Evolutionary conservation across 2,888 invertebrate genomes (phyloP).

Genomic region (Drosophila suboccidentalis): DNA sequence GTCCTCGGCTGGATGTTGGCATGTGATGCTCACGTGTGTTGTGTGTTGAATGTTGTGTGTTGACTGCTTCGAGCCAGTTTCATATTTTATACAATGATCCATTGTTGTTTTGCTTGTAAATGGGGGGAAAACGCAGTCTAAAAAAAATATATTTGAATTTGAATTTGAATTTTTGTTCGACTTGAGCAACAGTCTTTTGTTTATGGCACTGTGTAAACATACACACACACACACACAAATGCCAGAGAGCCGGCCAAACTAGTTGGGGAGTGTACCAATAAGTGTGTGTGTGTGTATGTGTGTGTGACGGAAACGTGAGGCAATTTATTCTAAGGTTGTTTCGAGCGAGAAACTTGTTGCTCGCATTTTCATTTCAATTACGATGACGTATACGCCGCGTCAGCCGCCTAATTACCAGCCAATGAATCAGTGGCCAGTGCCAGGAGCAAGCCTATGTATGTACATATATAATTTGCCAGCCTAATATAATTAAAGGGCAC

Average conservation of each 20-base stretch:
- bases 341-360: conserved; percentile 72
- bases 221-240: conserved; percentile 37
- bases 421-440: conserved; percentile 59
- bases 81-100: conserved; percentile 56
- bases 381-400: conserved; percentile 71
- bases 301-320: conserved; percentile 75
- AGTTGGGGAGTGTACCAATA: conserved; percentile 53
- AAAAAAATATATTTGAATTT: conserved; percentile 47
- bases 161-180: conserved; percentile 69
- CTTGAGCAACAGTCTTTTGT: conserved; percentile 76
- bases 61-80: conserved; percentile 46
- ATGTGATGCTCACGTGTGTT: conserved; percentile 76
- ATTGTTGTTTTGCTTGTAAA: conserved; percentile 55
- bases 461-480: conserved; percentile 48
- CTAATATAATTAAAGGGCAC: conserved; percentile 48
- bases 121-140: conserved; percentile 48
- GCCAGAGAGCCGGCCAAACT: conserved; percentile 51
- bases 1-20: conserved; percentile 67
- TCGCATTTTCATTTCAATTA: conserved; percentile 77
- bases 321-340: conserved; percentile 81
- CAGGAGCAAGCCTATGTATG: conserved; percentile 10
- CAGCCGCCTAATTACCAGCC: conserved; percentile 61
- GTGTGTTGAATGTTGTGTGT: conserved; percentile 7
- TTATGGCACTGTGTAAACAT: conserved; percentile 50
- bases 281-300: conserved; percentile 25